Percentiles rank a stretch among this genome's conserved stretches.
phyloP scores from a whole-genome alignment of 2,888 invertebrate species.

The Microdon myrmicae region DNA sequence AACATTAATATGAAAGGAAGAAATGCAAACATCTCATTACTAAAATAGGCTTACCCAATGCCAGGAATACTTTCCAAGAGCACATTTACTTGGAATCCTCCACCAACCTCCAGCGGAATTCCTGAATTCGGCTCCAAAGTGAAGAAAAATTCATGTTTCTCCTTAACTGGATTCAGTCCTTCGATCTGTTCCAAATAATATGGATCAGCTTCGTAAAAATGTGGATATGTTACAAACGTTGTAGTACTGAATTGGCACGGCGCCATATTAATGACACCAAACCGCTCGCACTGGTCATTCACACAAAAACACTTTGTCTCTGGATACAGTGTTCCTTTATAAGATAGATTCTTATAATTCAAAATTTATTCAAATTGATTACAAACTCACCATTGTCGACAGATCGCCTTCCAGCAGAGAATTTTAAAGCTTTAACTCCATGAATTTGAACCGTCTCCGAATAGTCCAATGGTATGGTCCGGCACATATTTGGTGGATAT shows the following conservation, averaged over 20 bases:
- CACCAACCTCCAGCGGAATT: slow-evolving; percentile 80
- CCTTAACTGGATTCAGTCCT: slow-evolving; percentile 76
- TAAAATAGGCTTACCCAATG: slow-evolving; percentile 71
- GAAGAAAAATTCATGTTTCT: slow-evolving; percentile 80
- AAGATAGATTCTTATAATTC: not conserved
- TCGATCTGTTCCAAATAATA: slow-evolving; percentile 72
- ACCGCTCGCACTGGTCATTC: slow-evolving; percentile 74
- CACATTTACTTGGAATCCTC: slow-evolving; percentile 82
- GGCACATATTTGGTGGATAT: slow-evolving; percentile 82
- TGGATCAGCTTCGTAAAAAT: slow-evolving; percentile 82
- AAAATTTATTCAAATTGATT: too few species aligned
- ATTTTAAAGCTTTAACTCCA: slow-evolving; percentile 76
- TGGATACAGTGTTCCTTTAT: slow-evolving; percentile 70
- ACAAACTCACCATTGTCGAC: slow-evolving; percentile 73
- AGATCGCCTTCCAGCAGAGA: slow-evolving; percentile 72
- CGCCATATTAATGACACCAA: slow-evolving; percentile 78
- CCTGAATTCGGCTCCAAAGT: slow-evolving; percentile 81
- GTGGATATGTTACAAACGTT: slow-evolving; percentile 83
- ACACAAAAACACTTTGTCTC: slow-evolving; percentile 77
- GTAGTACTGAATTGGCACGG: slow-evolving; percentile 82
- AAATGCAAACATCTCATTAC: not conserved
- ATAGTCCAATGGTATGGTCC: slow-evolving; percentile 74
- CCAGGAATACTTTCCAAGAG: slow-evolving; percentile 72
- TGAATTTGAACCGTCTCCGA: slow-evolving; percentile 70
- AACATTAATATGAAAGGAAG: not conserved